Evolutionary conservation across 2,888 invertebrate species (phyloP).

Genomic region (Gandaritis pyraliata): DNA sequence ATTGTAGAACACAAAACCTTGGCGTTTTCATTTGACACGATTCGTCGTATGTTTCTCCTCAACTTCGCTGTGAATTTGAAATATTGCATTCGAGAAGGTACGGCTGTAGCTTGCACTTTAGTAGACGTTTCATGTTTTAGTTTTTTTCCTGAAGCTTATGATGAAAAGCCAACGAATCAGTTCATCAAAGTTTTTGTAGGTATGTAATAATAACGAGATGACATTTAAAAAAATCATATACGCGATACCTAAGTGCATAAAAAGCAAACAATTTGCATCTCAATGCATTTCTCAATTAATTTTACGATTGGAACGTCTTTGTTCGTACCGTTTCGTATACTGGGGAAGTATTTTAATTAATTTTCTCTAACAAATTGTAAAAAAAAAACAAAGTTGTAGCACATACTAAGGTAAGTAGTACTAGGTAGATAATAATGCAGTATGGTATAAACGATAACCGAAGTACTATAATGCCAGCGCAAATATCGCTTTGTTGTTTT

Average conservation of each 20-base stretch:
- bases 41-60: constrained; percentile 18
- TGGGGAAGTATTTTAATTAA: constrained; percentile 75
- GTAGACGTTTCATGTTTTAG: too few species aligned
- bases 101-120: background rate
- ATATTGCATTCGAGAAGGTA: constrained; percentile 23
- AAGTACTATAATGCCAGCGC: too few species aligned
- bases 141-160: too few species aligned
- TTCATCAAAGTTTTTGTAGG: background rate
- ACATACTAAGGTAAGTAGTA: constrained; percentile 16
- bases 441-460: too few species aligned
- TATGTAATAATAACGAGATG: too few species aligned
- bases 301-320: constrained; percentile 35
- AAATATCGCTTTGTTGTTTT: too few species aligned
- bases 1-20: constrained; percentile 47
- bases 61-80: constrained; percentile 7
- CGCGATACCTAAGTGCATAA: background rate
- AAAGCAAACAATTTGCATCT: constrained; percentile 30
- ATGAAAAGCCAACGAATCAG: background rate
- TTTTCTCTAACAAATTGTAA: constrained; percentile 69
- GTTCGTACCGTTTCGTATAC: constrained; percentile 63
- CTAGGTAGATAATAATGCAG: too few species aligned
- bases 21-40: constrained; percentile 41
- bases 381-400: constrained; percentile 63
- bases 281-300: constrained; percentile 30
- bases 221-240: too few species aligned